Conservation (phyloP, 2,797 vertebrate species). For the Podargus strigoides region DNA sequence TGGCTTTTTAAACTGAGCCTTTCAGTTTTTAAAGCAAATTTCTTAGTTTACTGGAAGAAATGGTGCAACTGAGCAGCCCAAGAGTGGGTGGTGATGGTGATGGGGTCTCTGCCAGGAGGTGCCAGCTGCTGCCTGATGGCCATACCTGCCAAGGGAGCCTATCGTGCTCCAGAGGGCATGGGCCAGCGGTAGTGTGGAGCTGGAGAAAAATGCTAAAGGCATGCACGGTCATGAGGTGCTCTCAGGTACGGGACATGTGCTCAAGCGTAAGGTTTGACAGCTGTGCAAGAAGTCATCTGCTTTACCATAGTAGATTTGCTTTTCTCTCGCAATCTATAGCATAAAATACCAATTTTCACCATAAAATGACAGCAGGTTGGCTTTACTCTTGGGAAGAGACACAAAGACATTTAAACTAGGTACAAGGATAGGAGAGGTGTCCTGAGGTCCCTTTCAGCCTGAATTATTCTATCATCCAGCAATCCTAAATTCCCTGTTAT, state of each 20-base stretch:
- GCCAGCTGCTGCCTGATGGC: neutral
- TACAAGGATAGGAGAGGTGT: neutral
- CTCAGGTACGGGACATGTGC: fast-evolving
- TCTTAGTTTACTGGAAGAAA: neutral
- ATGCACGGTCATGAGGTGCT: neutral
- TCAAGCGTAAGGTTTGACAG: neutral
- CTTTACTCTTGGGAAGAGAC: neutral
- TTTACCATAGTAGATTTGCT: neutral
- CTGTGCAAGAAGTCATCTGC: neutral
- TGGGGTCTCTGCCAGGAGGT: neutral
- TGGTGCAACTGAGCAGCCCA: fast-evolving
- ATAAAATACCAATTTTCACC: neutral
- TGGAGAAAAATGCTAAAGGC: fast-evolving
- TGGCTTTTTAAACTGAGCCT: neutral
- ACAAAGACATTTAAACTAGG: neutral
- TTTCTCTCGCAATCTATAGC: neutral
- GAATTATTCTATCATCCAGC: neutral
- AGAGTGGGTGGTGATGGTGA: neutral
- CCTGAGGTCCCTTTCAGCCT: neutral
- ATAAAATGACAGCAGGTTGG: neutral
- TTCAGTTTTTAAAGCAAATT: neutral
- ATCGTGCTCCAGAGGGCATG: fast-evolving
- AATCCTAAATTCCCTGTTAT: neutral
- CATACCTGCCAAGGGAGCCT: fast-evolving
- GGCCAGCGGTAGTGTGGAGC: neutral